Conservation (phyloP, 2,113 vertebrate species). For the Syngnathus scovelli region DNA sequence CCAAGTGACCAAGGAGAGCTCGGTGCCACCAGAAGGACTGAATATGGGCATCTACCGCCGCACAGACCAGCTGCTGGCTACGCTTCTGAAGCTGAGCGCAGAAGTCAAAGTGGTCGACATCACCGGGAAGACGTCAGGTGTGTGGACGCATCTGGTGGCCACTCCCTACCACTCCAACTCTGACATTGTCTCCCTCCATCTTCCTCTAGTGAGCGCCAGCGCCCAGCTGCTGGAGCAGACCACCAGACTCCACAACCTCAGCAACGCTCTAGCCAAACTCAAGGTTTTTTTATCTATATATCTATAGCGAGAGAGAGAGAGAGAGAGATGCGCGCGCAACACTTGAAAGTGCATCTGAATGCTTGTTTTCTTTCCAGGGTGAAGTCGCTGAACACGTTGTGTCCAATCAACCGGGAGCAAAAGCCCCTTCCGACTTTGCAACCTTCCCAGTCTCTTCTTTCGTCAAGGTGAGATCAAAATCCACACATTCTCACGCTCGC, state of each 20-base stretch:
- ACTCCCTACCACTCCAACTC: background rate
- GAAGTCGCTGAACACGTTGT: constrained; percentile 83
- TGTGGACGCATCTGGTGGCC: background rate
- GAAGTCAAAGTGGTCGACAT: constrained; percentile 80
- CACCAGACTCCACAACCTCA: constrained; percentile 76
- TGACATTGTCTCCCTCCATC: background rate
- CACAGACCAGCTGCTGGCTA: constrained; percentile 81
- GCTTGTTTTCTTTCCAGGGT: constrained; percentile 62
- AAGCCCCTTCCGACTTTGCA: constrained; percentile 78
- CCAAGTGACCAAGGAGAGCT: constrained; percentile 50
- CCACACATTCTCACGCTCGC: background rate
- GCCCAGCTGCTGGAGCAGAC: constrained; percentile 84
- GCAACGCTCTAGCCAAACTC: constrained; percentile 76
- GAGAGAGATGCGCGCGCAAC: background rate
- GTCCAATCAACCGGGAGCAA: constrained; percentile 76
- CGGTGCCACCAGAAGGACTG: constrained; percentile 59
- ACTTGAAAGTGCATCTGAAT: background rate
- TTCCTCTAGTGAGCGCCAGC: constrained; percentile 67
- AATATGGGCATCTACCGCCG: constrained; percentile 77
- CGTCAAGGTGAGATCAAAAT: constrained; percentile 73
- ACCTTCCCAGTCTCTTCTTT: constrained; percentile 82
- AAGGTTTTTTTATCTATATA: constrained; percentile 63
- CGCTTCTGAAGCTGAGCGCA: constrained; percentile 81
- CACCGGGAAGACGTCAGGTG: constrained; percentile 78
- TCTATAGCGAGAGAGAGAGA: background rate